Evolutionary conservation across 2,888 invertebrate species (phyloP), one percentile per base, ranked within the genome.

Genomic region (Laothoe populi): DNA sequence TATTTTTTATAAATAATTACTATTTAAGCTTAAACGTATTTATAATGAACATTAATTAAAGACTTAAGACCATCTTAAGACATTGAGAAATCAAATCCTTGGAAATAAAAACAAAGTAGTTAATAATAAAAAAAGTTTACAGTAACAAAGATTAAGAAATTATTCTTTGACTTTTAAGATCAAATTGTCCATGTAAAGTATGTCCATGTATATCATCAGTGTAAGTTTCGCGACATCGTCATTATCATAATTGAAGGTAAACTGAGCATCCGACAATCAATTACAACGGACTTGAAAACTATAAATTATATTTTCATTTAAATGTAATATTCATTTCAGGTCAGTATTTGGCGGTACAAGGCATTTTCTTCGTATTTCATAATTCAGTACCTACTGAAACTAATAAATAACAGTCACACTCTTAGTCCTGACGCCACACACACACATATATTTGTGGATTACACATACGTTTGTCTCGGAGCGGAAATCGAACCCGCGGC

Each of bases 221-320:
- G 13, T 44, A 40, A 59, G 45, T 19, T 16, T 46, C 46, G 48
- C 38, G 48, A 40, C 53, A 24, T 60, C 48, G 38, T 60, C 60
- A 48, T 48, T 48, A 60, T 21, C 35, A 60, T 60, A 60, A 60
- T 60, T 21, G 38, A 35, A 46, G n/a, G 24, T 59, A 45, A 48
- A 13, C 46, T 11, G 35, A 35, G 23, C 60, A 21, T 46, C 23
- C 38, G 48, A 60, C 60, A 48, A 60, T 60, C 60, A 60, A 48
- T 60, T 60, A 60, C 60, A 35, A 19, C 31, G 31, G 53, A 49
- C 16, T 49, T 24, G 16, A 49, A 19, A 35, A 19, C 49, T 53
- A 53, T 53, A 35, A 53, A 53, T 53, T 53, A 53, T 53, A 31
- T 44, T 44, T 44, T 44, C 44, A 44, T 44, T 44, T 44, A 44